Base-by-base conservation (phyloP, 2,113 vertebrate species). In the Malurus alboscapulatus region DNA sequence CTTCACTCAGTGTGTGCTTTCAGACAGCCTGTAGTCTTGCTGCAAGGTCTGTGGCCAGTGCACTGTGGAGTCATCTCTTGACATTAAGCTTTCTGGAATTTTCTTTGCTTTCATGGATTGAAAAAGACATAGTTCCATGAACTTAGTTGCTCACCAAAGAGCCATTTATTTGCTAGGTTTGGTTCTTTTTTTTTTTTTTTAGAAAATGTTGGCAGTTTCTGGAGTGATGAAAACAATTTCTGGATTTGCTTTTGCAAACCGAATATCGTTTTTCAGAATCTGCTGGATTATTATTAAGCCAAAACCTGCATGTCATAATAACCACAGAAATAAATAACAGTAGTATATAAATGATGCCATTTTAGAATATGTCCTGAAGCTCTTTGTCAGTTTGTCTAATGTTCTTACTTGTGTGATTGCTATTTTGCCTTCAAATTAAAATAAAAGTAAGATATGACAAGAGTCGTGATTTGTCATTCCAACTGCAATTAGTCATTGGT, bases 401-500 rank as follows among this genome's bases (percentile, higher is more conserved):
- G 30, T 57, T 93, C 67, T 36, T 82, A 38, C 84, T 72, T 40
- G 22, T 3, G 29, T 61, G 24, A 20, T 54, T 87, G 77, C 8
- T 79, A 51, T 79, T 91, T 95, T 93, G 66, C 58, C 82, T 50
- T 92, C 55, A 76, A 80, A 83, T 85, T 30, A 45, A 71, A 87
- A 69, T 67, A 72, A 95, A 88, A 94, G n/a, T 48, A 84, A 89
- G 66, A 32, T n/a, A 87, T 2, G 3, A 87, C 66, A n/a, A 55
- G 45, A 75, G 54, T 93, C 45, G 58, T 66, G 71, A 95, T 94
- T 94, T 95, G 85, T 95, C 90, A 90, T 90, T 94, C 45, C 82
- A 62, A 10, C 6, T 80, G 59, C 58, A 94, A 95, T 91, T 92
- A 91, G 77, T 88, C 87, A 92, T 57, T 93, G 93, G 91, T 88